phyloP scores from a whole-genome alignment of 2,113 vertebrate genomes.

The Mellivora capensis region DNA sequence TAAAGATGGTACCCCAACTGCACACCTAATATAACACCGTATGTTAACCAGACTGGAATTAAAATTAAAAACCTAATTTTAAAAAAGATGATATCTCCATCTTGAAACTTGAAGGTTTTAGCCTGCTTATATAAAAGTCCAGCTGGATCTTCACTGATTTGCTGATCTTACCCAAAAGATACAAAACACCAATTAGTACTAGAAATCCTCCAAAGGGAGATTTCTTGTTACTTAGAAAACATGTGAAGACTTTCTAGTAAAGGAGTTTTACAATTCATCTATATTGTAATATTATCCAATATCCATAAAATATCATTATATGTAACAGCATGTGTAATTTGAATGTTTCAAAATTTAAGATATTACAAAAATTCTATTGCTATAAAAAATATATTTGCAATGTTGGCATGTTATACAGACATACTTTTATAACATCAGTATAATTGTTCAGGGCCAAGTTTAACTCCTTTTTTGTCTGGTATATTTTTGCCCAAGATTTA shows the following conservation, averaged over 20 bases:
- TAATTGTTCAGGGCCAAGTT: slow-evolving; percentile 49
- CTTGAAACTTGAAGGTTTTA: background rate
- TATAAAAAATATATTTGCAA: slow-evolving; percentile 59
- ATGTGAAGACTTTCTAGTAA: slow-evolving; percentile 45
- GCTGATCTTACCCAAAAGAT: background rate
- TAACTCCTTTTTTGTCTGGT: slow-evolving; percentile 35
- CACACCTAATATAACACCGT: background rate
- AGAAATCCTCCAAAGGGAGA: background rate
- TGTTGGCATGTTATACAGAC: slow-evolving; percentile 47
- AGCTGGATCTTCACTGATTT: background rate
- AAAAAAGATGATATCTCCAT: background rate
- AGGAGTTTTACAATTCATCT: slow-evolving; percentile 34
- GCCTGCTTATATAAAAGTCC: background rate
- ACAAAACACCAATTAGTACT: background rate
- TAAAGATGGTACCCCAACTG: background rate
- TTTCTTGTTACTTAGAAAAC: background rate
- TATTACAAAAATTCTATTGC: slow-evolving; percentile 51
- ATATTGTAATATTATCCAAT: slow-evolving; percentile 49
- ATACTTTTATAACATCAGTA: slow-evolving; percentile 59
- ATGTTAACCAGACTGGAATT: background rate
- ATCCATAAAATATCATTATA: slow-evolving; percentile 59
- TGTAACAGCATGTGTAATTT: slow-evolving; percentile 56
- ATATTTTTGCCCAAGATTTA: slow-evolving; percentile 34
- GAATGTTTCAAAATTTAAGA: slow-evolving; percentile 63
- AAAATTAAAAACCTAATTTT: background rate